Evolutionary conservation across 2,888 invertebrate genomes (phyloP), one percentile per base, ranked within the genome.

Genomic region (Phortica magna): DNA sequence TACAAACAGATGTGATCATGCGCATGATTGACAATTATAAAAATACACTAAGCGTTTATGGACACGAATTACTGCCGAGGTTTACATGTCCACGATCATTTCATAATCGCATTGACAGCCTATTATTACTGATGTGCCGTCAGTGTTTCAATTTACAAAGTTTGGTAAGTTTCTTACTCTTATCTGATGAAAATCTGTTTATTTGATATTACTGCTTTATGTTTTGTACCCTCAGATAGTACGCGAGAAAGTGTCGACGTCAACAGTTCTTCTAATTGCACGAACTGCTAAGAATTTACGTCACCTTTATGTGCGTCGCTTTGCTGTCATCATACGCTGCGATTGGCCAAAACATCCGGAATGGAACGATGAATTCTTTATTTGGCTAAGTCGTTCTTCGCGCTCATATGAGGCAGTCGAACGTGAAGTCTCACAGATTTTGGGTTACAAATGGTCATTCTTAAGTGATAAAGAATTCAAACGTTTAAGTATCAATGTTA

Each of bases 241-340:
- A 41, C 94, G 96, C 7, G 96, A 97, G 89, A 93, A 95, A 84
- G 93, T 97, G 76, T 96, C 96, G 5, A 96, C 96, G 1, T 93
- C 95, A 0, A 96, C 96, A 0, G 93, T 96, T 17, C 91, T 97
- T 61, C 92, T 96, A 14, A 92, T 96, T 64, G 96, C 95, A 0
- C 93, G 93, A 68, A 94, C 94, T 1, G 95, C 94, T 0, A 94
- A 93, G 83, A 94, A 94, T 81, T 91, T 96, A 75, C 93, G 93
- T 22, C 92, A 93, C 74, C 92, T 96, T 2, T 92, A 94, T 81
- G 93, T 97, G 0, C 92, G 97, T 64, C 93, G 94, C 71, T 96
- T 96, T 87, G 96, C 94, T 0, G 93, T 96, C 10, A 93, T 97
- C 78, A 92, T 95, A 78, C 93, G 95, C 90, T 94, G 94, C 84